Evolutionary conservation across 2,797 vertebrate species (phyloP), one percentile per base, ranked within the genome.

Genomic region (Rhinoraja longicauda): DNA sequence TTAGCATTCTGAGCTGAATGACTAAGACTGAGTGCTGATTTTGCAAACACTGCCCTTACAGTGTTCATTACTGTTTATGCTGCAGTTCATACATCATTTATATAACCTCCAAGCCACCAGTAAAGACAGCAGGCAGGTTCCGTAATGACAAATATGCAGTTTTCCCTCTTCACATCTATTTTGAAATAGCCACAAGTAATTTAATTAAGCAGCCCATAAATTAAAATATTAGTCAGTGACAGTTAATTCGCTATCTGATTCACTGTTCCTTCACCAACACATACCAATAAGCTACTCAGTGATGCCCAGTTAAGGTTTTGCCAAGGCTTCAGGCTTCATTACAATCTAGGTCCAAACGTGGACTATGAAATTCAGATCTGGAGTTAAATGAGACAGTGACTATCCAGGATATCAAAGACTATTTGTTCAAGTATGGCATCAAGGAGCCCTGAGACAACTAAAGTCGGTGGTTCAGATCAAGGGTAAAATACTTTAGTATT

Each of bases 21-120:
- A 72, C 21, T 90, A 45, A 39, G 88, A 91, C 88, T 73, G 36
- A 91, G 12, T 72, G 64, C n/a, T 73, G 67, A 91, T 39, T 91
- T 73, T 91, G 67, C 88, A 26, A 91, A 91, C 67, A 91, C 67
- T 91, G 88, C 32, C 19, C 36, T 39, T 12, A 73, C 88, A 70
- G 36, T 53, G 88, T 13, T 91, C 67, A 72, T 24, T 72, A 24
- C 19, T 39, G 67, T 45, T 72, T 91, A 45, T 12, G 21, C 64
- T 72, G 36, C 88, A 70, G 7, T 91, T 91, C 36, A 73, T 91
- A 45, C 64, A 73, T 45, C 64, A 72, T 91, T 39, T 91, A 91
- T 72, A 70, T 26, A 70, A 72, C 1, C 64, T 26, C 70, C 10
- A 13, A n/a, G 10, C 12, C 82, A 32, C 57, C 29, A 59, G 59